Conservation (phyloP, 1,140 invertebrate genomes). For the Hermetia illucens region DNA sequence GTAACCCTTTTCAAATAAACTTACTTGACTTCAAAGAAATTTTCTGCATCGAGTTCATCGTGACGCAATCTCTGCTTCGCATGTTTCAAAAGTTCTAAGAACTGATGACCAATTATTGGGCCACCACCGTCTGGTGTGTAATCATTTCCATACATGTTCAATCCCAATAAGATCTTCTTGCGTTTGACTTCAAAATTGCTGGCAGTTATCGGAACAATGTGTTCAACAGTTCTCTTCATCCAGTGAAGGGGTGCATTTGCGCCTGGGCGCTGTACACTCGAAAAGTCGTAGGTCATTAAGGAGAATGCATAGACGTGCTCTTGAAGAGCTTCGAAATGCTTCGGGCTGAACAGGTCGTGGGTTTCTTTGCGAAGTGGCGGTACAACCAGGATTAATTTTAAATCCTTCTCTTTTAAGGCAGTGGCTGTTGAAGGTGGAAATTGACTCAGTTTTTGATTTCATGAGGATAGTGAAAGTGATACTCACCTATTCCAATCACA, state of each 20-base stretch:
- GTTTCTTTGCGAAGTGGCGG: slow-evolving; percentile 59
- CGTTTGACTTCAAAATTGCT: slow-evolving; percentile 39
- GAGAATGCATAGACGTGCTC: slow-evolving; percentile 72
- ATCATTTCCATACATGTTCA: slow-evolving; percentile 91
- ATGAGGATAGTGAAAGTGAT: background rate
- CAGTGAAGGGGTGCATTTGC: slow-evolving; percentile 80
- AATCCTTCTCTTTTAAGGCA: slow-evolving; percentile 20
- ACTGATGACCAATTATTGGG: slow-evolving; percentile 64
- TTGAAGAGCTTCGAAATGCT: slow-evolving; percentile 64
- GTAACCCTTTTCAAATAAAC: slow-evolving; percentile 15
- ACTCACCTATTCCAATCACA: slow-evolving; percentile 44
- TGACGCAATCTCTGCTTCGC: slow-evolving; percentile 59
- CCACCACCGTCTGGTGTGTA: slow-evolving; percentile 62
- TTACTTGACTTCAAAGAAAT: slow-evolving; percentile 77
- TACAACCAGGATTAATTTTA: slow-evolving; percentile 66
- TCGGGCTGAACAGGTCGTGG: slow-evolving; percentile 54
- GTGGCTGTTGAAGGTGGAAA: slow-evolving; percentile 11
- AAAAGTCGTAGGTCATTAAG: slow-evolving; percentile 93
- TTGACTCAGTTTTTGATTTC: background rate
- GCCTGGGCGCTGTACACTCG: slow-evolving; percentile 62
- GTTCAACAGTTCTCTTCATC: slow-evolving; percentile 64
- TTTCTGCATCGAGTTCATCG: slow-evolving; percentile 66
- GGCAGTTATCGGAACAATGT: slow-evolving; percentile 46
- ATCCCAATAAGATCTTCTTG: slow-evolving; percentile 68
- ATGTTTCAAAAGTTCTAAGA: slow-evolving; percentile 50